These are phyloP conservation scores for Anolis carolinensis DNA, from an alignment of 2,113 vertebrate species.

Conservation along the genomic window DNA sequence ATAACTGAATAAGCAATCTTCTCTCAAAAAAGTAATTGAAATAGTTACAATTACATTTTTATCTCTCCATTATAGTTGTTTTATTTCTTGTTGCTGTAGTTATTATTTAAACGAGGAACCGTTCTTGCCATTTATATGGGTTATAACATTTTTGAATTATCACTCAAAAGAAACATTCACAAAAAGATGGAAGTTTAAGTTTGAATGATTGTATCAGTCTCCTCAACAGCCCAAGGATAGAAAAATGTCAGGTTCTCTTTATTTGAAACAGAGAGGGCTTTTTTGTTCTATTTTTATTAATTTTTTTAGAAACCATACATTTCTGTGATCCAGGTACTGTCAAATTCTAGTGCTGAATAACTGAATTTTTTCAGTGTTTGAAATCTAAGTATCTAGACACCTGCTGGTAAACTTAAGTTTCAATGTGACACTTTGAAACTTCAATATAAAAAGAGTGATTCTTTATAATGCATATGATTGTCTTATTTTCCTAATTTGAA, in stretches of 20 bases:
- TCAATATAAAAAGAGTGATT: constrained; percentile 14
- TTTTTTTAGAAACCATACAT: constrained; percentile 39
- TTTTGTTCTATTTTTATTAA: constrained; percentile 28
- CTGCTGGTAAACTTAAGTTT: constrained; percentile 52
- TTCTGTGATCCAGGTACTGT: constrained; percentile 48
- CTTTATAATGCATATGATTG: constrained; percentile 23
- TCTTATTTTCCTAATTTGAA: constrained; percentile 25
- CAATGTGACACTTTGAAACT: constrained; percentile 50
- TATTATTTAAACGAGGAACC: constrained; percentile 33
- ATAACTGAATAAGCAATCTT: neutral
- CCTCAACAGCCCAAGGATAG: constrained; percentile 58
- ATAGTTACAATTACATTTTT: constrained; percentile 41
- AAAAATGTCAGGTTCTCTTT: constrained; percentile 47
- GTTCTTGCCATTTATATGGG: constrained; percentile 25
- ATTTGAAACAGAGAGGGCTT: constrained; percentile 37
- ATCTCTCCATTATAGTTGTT: constrained; percentile 14
- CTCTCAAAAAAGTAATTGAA: neutral
- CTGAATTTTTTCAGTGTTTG: constrained; percentile 49
- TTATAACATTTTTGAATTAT: constrained; percentile 38
- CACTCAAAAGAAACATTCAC: constrained; percentile 49
- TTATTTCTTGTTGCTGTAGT: constrained; percentile 17
- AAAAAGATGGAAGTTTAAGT: constrained; percentile 51
- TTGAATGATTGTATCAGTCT: constrained; percentile 36
- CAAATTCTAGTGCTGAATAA: constrained; percentile 52
- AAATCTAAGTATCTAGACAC: constrained; percentile 47